A percentile compares a stretch with the other conserved stretches of the same genome.
Evolutionary conservation across 2,888 invertebrate species (phyloP).

Genomic region (Drosophila lacicola): DNA sequence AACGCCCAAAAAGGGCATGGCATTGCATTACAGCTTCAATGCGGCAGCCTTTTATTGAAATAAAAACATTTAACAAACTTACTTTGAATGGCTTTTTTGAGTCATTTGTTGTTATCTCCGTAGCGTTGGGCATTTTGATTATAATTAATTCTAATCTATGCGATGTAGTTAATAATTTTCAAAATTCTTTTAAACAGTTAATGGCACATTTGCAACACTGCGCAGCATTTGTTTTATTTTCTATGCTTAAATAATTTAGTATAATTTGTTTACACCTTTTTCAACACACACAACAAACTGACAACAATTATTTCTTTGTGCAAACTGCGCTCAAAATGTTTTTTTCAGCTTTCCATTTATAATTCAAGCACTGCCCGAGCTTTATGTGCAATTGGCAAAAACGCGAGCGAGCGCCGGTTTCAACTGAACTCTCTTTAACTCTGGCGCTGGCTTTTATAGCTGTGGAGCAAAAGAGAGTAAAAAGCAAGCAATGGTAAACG

Average conservation of each 20-base stretch:
- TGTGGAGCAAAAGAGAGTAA: slow-evolving; percentile 25
- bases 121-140: slow-evolving; percentile 61
- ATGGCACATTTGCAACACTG: slow-evolving; percentile 25
- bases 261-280: not conserved
- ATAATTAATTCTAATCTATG: slow-evolving; percentile 2
- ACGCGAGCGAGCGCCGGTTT: slow-evolving; percentile 68
- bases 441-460: slow-evolving; percentile 58
- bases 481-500: slow-evolving; percentile 3
- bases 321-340: slow-evolving; percentile 64
- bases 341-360: slow-evolving; percentile 60
- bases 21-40: slow-evolving; percentile 41
- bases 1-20: slow-evolving; percentile 74
- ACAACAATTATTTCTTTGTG: slow-evolving; percentile 37
- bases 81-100: slow-evolving; percentile 73
- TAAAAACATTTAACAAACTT: slow-evolving; percentile 43
- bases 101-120: slow-evolving; percentile 61
- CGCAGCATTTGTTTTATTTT: slow-evolving; percentile 16
- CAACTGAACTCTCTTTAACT: slow-evolving; percentile 57
- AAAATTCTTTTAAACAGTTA: slow-evolving; percentile 20
- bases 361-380: slow-evolving; percentile 55
- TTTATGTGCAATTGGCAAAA: slow-evolving; percentile 55
- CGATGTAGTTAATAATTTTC: slow-evolving; percentile 11
- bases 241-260: not conserved
- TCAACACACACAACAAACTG: slow-evolving; percentile 22
- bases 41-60: slow-evolving; percentile 4